phyloP scores from a whole-genome alignment of 2,113 vertebrate genomes.

The Trichechus manatus region DNA sequence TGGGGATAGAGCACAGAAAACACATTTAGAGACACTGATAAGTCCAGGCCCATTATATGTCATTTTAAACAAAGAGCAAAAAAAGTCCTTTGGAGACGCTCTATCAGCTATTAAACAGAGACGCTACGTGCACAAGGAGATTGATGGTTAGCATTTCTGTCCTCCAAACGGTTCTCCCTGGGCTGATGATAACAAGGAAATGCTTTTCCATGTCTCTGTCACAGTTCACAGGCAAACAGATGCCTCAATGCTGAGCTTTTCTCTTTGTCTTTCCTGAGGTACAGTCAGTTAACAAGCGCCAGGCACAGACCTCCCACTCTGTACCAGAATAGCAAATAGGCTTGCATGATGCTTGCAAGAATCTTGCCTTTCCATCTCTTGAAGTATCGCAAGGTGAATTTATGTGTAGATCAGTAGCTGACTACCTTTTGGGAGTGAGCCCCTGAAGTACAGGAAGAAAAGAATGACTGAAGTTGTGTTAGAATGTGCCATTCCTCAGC shows the following conservation, averaged over 20 bases:
- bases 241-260: slow-evolving; percentile 86
- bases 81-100: slow-evolving; percentile 94
- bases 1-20: slow-evolving; percentile 90
- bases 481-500: rapidly evolving
- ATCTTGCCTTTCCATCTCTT: slow-evolving; percentile 18
- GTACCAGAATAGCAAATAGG: not conserved
- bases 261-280: slow-evolving; percentile 91
- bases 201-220: slow-evolving; percentile 84
- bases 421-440: not conserved
- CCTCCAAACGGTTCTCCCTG: slow-evolving; percentile 90
- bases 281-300: slow-evolving; percentile 88
- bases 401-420: not conserved
- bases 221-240: slow-evolving; percentile 90
- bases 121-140: slow-evolving; percentile 92
- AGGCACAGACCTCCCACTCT: slow-evolving; percentile 33
- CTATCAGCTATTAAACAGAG: slow-evolving; percentile 99
- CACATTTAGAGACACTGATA: slow-evolving; percentile 96
- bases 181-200: slow-evolving; percentile 90
- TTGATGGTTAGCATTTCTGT: slow-evolving; percentile 95
- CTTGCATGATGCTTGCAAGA: not conserved
- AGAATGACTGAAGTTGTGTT: rapidly evolving
- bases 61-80: slow-evolving; percentile 97
- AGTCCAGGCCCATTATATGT: slow-evolving; percentile 96
- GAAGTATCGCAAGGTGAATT: not conserved
- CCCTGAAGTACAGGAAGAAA: no score